Evolutionary conservation across 2,113 vertebrate genomes (phyloP).

Genomic region (Nymphicus hollandicus): DNA sequence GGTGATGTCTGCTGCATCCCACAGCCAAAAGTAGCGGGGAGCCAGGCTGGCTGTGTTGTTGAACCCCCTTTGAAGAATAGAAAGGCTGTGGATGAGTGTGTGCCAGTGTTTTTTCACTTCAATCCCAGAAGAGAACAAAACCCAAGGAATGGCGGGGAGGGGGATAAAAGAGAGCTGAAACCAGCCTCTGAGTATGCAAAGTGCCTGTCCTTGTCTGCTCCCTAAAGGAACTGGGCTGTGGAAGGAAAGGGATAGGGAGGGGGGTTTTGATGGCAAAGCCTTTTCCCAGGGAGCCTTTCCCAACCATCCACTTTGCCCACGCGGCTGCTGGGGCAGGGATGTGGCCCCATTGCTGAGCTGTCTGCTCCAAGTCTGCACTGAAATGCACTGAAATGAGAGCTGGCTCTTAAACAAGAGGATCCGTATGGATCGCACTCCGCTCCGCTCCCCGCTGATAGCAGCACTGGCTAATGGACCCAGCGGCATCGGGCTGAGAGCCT

Average conservation of each 20-base stretch:
- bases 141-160: not conserved
- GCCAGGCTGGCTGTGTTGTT: not conserved
- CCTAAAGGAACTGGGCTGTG: not conserved
- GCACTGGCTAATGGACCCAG: not conserved
- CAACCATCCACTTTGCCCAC: not conserved
- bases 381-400: not conserved
- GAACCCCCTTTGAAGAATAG: not conserved
- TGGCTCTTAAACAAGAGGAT: not conserved
- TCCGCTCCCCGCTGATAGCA: fast-evolving
- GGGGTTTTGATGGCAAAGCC: not conserved
- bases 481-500: not conserved
- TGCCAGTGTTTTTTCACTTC: not conserved
- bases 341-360: not conserved
- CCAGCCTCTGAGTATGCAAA: not conserved
- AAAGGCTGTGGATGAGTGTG: not conserved
- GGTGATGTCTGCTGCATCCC: not conserved
- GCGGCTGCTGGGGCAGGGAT: not conserved
- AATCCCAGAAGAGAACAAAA: not conserved
- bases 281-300: not conserved
- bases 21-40: not conserved
- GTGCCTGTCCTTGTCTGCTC: not conserved
- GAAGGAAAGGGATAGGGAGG: not conserved
- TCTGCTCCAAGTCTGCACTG: not conserved
- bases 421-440: fast-evolving
- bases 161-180: not conserved